Evolutionary conservation across 2,888 invertebrate genomes (phyloP).

Genomic region (Leucophora obtusa): DNA sequence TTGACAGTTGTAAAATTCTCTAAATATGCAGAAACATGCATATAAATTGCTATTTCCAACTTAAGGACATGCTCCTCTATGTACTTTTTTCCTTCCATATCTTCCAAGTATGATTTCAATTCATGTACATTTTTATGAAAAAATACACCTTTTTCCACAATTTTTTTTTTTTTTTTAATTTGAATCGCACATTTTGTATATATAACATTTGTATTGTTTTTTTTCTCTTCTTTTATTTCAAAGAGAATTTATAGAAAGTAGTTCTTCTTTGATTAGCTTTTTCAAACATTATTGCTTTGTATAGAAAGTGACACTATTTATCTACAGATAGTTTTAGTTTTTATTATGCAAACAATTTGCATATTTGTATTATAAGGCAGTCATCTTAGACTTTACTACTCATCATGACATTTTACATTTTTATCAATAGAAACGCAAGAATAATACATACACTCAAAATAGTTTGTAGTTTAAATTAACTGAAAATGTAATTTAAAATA

Average conservation of each 20-base stretch:
- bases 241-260: slow-evolving; percentile 40
- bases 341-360: slow-evolving; percentile 4
- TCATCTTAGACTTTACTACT: slow-evolving; percentile 6
- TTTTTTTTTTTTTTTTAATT: neutral
- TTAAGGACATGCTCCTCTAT: too few relatives aligned
- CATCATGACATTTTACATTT: slow-evolving; percentile 31
- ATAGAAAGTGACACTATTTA: slow-evolving; percentile 1
- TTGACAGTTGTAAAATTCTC: too few relatives aligned
- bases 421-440: too few relatives aligned
- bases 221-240: slow-evolving; percentile 26
- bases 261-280: slow-evolving; percentile 25
- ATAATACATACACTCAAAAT: too few relatives aligned
- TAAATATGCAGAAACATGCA: too few relatives aligned
- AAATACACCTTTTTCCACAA: neutral
- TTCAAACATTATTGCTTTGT: neutral
- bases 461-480: too few relatives aligned
- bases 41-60: too few relatives aligned
- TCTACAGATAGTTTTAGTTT: neutral
- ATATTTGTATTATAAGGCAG: slow-evolving; percentile 8
- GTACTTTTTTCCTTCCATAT: too few relatives aligned
- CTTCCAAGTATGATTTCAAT: too few relatives aligned
- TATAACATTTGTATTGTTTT: slow-evolving; percentile 10
- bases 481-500: too few relatives aligned
- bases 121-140: neutral
- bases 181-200: neutral